phyloP scores from a whole-genome alignment of 2,797 vertebrate species.

The Brachyalestes nurse region DNA sequence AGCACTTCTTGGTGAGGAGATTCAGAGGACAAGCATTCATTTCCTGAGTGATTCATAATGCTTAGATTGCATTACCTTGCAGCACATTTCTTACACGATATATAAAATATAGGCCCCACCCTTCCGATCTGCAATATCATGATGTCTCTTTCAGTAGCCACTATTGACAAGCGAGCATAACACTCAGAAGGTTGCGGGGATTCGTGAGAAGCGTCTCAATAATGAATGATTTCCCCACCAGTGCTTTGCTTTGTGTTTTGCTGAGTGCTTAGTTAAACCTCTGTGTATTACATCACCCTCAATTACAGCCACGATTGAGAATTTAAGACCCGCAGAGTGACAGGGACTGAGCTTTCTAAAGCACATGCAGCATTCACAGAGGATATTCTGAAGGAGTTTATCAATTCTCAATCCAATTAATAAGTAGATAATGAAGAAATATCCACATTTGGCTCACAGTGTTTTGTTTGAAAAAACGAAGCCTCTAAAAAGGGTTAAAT shows the following conservation, averaged over 20 bases:
- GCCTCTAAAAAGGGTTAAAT: not conserved
- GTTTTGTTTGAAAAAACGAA: no score
- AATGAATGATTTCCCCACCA: constrained; percentile 17
- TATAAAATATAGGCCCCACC: constrained; percentile 60
- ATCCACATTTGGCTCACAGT: not conserved
- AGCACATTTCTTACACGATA: constrained; percentile 66
- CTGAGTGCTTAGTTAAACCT: not conserved
- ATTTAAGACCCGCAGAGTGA: constrained; percentile 33
- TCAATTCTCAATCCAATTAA: constrained; percentile 4
- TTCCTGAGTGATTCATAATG: constrained; percentile 86
- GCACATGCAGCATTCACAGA: constrained; percentile 4
- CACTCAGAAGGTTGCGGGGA: not conserved
- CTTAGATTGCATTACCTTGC: constrained; percentile 77
- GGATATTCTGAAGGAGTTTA: not conserved
- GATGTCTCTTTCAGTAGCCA: constrained; percentile 16
- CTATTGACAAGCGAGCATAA: constrained; percentile 20
- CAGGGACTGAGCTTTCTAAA: constrained; percentile 26
- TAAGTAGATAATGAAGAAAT: not conserved
- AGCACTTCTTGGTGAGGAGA: constrained; percentile 80
- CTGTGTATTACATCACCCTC: constrained; percentile 33
- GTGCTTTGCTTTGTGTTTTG: constrained; percentile 25
- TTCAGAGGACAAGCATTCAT: constrained; percentile 84
- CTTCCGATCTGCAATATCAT: constrained; percentile 60
- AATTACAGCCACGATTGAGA: constrained; percentile 20
- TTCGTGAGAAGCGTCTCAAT: not conserved